Evolutionary conservation across 2,113 vertebrate species (phyloP).

Genomic region (Brienomyrus brachyistius): DNA sequence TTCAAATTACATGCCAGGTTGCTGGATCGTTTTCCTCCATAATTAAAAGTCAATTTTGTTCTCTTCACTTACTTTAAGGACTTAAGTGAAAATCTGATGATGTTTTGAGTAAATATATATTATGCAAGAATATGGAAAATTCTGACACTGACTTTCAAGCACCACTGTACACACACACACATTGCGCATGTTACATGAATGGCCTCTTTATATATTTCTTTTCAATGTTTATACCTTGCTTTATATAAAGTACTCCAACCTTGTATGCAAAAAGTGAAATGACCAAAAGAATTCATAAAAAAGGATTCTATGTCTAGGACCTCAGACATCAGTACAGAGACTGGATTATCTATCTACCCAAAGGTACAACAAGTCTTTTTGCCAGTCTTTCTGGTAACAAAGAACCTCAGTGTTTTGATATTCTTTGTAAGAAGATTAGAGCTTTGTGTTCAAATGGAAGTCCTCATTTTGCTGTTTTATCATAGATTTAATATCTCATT

Average conservation of each 20-base stretch:
- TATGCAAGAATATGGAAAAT: neutral
- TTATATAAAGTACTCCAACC: neutral
- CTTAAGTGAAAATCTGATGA: neutral
- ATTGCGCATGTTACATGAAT: neutral
- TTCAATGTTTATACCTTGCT: neutral
- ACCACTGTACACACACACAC: neutral
- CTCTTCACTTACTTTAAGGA: neutral
- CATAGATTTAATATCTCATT: constrained; percentile 1
- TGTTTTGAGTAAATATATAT: neutral
- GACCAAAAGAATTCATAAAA: neutral
- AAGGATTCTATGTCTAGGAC: neutral
- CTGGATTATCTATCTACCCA: neutral
- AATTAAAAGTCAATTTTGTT: neutral
- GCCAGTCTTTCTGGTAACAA: neutral
- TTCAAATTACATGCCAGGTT: neutral
- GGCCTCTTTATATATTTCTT: neutral
- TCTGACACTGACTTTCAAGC: neutral
- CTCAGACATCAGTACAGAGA: neutral
- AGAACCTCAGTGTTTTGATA: neutral
- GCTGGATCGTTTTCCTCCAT: neutral
- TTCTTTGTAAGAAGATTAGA: neutral
- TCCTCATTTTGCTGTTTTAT: neutral
- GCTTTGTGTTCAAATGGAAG: constrained; percentile 1
- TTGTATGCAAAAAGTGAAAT: neutral
- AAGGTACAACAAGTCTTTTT: neutral